phyloP scores from a whole-genome alignment of 2,888 invertebrate genomes.

The Chalcosyrphus nemorum region DNA sequence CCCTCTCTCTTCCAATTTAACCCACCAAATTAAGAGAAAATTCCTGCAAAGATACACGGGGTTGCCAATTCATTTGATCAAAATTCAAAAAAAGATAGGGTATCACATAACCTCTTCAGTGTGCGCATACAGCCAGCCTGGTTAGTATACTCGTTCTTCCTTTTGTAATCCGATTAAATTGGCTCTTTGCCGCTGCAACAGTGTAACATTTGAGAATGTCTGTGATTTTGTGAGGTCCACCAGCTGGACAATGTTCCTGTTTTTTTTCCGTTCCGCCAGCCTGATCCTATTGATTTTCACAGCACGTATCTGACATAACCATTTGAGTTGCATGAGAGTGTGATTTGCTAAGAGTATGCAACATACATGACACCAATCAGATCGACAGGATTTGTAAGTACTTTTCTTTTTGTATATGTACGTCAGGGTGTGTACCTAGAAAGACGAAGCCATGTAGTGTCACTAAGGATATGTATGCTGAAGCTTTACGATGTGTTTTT shows the following conservation, averaged over 20 bases:
- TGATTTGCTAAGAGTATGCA: constrained; percentile 34
- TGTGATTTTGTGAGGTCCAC: constrained; percentile 38
- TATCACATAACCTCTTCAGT: background rate
- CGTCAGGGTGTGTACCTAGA: background rate
- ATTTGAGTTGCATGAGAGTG: constrained; percentile 51
- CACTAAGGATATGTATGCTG: background rate
- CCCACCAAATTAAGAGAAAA: no score
- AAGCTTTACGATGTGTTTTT: constrained; percentile 1
- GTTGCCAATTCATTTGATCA: no score
- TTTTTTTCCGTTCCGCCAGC: constrained; percentile 9
- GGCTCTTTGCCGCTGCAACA: constrained; percentile 63
- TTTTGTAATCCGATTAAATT: constrained; percentile 68
- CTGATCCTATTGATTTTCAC: constrained; percentile 60
- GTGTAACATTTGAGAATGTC: constrained; percentile 27
- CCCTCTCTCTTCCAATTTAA: no score
- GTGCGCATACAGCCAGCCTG: background rate
- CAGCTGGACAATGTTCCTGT: background rate
- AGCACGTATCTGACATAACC: constrained; percentile 52
- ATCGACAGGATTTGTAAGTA: constrained; percentile 34
- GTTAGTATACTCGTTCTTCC: background rate
- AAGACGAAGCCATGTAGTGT: background rate
- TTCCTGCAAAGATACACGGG: no score
- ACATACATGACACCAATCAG: constrained; percentile 45
- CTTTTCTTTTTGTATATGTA: no score
- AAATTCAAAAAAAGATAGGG: background rate